Percentiles rank a stretch among this genome's conserved stretches.
Evolutionary conservation across 2,113 vertebrate genomes (phyloP).

Genomic region (Scytalopus superciliaris): DNA sequence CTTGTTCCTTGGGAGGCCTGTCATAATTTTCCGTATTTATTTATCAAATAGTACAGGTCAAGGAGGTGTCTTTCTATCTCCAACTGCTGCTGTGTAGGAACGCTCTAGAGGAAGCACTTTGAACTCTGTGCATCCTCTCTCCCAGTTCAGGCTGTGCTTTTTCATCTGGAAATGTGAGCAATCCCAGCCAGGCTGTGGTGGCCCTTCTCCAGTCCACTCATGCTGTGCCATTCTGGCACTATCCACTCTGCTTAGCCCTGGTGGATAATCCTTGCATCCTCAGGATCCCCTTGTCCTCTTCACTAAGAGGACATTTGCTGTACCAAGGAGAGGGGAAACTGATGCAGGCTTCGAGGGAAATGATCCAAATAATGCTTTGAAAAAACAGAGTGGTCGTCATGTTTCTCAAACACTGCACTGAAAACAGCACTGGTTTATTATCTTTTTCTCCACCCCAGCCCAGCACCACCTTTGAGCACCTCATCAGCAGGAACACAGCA

Average conservation of each 20-base stretch:
- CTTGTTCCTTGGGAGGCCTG: neutral
- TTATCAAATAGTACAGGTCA: neutral
- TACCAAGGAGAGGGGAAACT: neutral
- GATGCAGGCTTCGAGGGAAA: neutral
- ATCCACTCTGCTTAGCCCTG: neutral
- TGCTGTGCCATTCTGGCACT: neutral
- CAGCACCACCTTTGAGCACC: neutral
- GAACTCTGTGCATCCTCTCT: neutral
- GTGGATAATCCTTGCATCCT: neutral
- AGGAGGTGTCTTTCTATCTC: neutral
- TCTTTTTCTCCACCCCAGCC: neutral
- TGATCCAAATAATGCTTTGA: neutral
- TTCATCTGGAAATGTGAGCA: neutral
- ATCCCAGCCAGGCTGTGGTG: neutral
- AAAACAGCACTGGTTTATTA: neutral
- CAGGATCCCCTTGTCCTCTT: neutral
- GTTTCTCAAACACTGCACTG: neutral
- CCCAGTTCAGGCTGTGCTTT: neutral
- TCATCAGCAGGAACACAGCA: neutral
- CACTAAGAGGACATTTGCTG: neutral
- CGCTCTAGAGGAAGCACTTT: neutral
- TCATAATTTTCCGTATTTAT: neutral
- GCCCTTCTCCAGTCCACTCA: neutral
- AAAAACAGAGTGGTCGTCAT: neutral
- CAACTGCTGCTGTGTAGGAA: neutral